Base-by-base conservation (phyloP, 2,113 vertebrate genomes). In the Blennius ocellaris region DNA sequence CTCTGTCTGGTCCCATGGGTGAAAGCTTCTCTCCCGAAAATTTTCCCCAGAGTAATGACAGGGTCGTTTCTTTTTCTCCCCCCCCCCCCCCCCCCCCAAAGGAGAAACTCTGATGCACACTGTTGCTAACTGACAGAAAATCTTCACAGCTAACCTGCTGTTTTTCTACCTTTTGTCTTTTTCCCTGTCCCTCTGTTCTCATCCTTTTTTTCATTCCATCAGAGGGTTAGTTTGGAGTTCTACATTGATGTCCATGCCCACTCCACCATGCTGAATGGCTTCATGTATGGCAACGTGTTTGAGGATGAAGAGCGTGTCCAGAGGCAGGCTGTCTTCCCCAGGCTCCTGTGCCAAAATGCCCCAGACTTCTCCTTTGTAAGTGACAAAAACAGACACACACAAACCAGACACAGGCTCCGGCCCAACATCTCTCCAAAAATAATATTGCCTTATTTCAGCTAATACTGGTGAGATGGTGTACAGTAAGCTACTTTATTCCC, bases 231-330 rank as follows among this genome's bases (percentile, higher is more conserved):
- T 90, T 87, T 99, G 94, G 97, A 99, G 92, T 98, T 99, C 92
- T 99, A 99, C 92, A 98, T 99, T 16, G 98, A 99, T 80, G 96
- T 99, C 51, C 98, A 99, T 41, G 96, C 97, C 78, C 98, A 99
- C 94, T 99, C 98, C 90, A 99, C 98, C 90, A 98, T 98, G 97
- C 97, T 97, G 94, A 99, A 99, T 69, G 97, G 98, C 87, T 99
- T 99, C 94, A 99, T 99, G 98, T 99, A 99, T 10, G 98, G 98
- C 70, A 99, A 99, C 62, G 96, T 98, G 91, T 99, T 99, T 60
- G 97, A 99, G 88, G 96, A 98, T 0, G 96, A 99, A 81, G 97
- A 96, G 80, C 94, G 95, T 6, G 97, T 96, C 90, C 97, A 97
- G 86, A 92, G 96, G 77, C 98, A 99, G 87, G 96, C 96, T 36